phyloP scores from a whole-genome alignment of 2,113 vertebrate genomes.

The Castor canadensis region DNA sequence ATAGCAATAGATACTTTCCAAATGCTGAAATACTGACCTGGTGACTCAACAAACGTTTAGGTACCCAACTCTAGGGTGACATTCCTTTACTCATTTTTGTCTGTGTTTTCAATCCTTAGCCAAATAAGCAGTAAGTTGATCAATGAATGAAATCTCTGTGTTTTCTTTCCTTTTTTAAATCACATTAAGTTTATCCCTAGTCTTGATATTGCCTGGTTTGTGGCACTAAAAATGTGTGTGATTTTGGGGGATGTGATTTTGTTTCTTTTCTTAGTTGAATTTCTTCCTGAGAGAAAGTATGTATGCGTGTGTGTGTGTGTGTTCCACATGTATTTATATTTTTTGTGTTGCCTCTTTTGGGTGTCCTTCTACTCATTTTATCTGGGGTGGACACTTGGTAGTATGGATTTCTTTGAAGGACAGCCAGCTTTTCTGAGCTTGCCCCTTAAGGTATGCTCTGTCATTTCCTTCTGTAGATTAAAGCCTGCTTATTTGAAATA shows the following conservation, averaged over 20 bases:
- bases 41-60: no score
- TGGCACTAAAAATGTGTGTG: neutral
- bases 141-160: neutral
- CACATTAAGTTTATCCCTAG: neutral
- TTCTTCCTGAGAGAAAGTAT: neutral
- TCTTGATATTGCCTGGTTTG: neutral
- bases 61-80: neutral
- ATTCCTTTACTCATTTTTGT: neutral
- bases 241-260: neutral
- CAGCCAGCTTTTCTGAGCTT: conserved; percentile 26
- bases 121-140: neutral
- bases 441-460: conserved; percentile 19
- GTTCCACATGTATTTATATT: neutral
- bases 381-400: neutral
- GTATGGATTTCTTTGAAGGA: conserved; percentile 25
- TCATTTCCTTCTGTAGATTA: conserved; percentile 59
- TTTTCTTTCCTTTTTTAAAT: neutral
- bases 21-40: no score
- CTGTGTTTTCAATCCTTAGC: neutral
- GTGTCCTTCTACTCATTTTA: neutral
- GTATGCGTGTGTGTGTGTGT: neutral
- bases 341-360: neutral
- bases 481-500: conserved; percentile 61
- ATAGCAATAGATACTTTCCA: no score
- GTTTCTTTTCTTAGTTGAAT: neutral